These are phyloP conservation scores for Callopanchax toddi DNA, from an alignment of 2,113 vertebrate species.

Conservation along the genomic window DNA sequence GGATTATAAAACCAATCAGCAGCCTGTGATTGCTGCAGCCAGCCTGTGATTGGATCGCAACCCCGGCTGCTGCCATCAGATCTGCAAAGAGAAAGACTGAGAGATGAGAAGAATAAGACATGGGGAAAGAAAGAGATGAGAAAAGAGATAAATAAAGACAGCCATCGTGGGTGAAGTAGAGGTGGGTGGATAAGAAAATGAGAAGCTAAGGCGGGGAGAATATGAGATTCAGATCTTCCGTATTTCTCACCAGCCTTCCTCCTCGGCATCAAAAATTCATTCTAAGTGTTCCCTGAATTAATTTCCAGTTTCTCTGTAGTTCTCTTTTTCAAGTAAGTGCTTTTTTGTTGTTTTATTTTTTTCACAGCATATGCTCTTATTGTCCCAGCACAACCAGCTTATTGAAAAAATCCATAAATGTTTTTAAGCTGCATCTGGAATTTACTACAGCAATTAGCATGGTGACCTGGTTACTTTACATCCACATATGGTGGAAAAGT, in stretches of 20 bases:
- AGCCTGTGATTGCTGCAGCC: constrained; percentile 74
- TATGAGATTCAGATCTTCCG: constrained; percentile 36
- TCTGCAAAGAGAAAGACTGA: constrained; percentile 49
- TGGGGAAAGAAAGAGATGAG: constrained; percentile 45
- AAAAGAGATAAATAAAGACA: constrained; percentile 62
- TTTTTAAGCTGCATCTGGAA: background rate
- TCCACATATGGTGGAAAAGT: background rate
- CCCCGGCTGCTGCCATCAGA: constrained; percentile 51
- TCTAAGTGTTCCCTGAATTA: constrained; percentile 7
- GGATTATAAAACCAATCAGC: constrained; percentile 82
- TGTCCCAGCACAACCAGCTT: background rate
- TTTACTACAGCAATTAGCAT: background rate
- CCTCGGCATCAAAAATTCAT: constrained; percentile 17
- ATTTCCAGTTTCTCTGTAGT: constrained; percentile 3
- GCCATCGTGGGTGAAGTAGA: constrained; percentile 17
- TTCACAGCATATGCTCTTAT: background rate
- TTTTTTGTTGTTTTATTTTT: no score
- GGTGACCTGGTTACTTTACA: background rate
- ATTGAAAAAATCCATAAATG: background rate
- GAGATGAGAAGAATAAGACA: constrained; percentile 35
- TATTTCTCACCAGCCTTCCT: constrained; percentile 35
- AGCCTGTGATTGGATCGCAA: constrained; percentile 73
- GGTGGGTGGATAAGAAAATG: constrained; percentile 26
- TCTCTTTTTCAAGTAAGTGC: constrained; percentile 2
- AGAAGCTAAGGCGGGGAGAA: constrained; percentile 23